Evolutionary conservation across 37 sponge, comb jelly and placozoan species (phyloP), one percentile per base, ranked within the genome.

Genomic region (Sycon ciliatum): DNA sequence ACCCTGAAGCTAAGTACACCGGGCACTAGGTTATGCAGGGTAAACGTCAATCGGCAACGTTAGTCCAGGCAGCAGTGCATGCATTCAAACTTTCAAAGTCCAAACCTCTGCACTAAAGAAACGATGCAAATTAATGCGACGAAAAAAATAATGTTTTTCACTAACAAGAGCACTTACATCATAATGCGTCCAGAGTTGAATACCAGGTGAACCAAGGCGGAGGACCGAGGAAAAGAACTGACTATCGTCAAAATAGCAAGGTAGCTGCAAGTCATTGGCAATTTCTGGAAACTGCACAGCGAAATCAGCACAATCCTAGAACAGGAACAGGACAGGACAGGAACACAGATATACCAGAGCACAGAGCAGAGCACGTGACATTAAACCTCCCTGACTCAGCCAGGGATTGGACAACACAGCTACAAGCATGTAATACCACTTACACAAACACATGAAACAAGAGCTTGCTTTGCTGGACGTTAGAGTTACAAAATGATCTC

Each of bases 181-280:
- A 60, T 89, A 94, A 68, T 94, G 95, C 1, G 95, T 94, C 91
- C 92, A 94, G 0, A 94, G 75, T 30, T 81, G 82, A 0, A 89
- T 49, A n/a, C 67, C 73, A 33, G 90, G 66, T 36, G 95, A 94
- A 26, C 85, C 76, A 3, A 94, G 54, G 36, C 95, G 69, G 4
- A 94, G 49, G 24, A 94, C 90, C 36, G 85, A 84, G 22, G 95
- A 94, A 68, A 94, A 94, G 32, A 65, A 74, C 52, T 81, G 32
- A 0, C 65, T 69, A 2, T 74, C 56, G 7, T 68, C 75, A 65
- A 83, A 86, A 40, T 84, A 75, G 0, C 55, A 16, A 18, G 95
- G 95, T 0, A 94, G 73, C 2, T 37, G 57, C 1, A 94, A 40
- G 57, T 94, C 95, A 26, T 34, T 68, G 22, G 73, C 69, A 2